A percentile compares a stretch with the other conserved stretches of the same genome.
Evolutionary conservation across 35 echinoderm and acorn worm species (phyloP).

Genomic region (Patiria miniata): DNA sequence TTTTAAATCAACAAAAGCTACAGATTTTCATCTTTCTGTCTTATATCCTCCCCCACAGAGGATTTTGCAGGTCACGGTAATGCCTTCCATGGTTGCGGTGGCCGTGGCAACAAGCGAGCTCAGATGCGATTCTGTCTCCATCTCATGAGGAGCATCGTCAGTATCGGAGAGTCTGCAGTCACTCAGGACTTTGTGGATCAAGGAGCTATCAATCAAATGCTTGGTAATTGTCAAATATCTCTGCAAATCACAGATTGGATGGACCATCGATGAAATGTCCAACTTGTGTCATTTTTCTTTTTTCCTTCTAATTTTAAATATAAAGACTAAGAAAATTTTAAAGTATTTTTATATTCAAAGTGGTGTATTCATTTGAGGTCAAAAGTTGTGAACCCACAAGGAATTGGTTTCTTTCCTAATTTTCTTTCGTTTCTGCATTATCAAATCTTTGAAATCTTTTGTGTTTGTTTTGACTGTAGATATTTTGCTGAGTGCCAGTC

Average conservation of each 20-base stretch:
- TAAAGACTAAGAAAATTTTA: too few relatives aligned
- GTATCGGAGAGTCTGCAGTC: conserved; percentile 55
- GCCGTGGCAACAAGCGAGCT: conserved; percentile 94
- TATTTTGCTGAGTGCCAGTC: conserved; percentile 87
- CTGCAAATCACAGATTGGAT: too few relatives aligned
- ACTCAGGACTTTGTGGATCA: conserved; percentile 96
- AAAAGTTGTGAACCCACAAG: too few relatives aligned
- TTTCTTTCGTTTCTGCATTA: too few relatives aligned
- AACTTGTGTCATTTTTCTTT: too few relatives aligned
- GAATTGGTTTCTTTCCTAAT: too few relatives aligned
- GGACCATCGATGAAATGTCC: too few relatives aligned
- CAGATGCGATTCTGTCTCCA: conserved; percentile 96
- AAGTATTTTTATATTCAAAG: too few relatives aligned
- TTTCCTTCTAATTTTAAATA: too few relatives aligned
- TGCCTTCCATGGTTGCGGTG: conserved; percentile 83
- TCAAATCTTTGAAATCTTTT: not conserved
- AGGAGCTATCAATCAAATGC: conserved; percentile 86
- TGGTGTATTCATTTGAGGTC: too few relatives aligned
- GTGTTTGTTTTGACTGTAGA: conserved; percentile 72
- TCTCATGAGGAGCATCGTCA: conserved; percentile 94
- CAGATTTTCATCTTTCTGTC: too few relatives aligned
- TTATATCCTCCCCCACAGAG: conserved; percentile 47
- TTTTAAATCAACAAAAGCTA: too few relatives aligned
- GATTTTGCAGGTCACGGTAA: conserved; percentile 99
- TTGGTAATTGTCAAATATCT: conserved; percentile 54